Conservation (phyloP, 2,888 invertebrate species). For the Mythimna pallens region DNA sequence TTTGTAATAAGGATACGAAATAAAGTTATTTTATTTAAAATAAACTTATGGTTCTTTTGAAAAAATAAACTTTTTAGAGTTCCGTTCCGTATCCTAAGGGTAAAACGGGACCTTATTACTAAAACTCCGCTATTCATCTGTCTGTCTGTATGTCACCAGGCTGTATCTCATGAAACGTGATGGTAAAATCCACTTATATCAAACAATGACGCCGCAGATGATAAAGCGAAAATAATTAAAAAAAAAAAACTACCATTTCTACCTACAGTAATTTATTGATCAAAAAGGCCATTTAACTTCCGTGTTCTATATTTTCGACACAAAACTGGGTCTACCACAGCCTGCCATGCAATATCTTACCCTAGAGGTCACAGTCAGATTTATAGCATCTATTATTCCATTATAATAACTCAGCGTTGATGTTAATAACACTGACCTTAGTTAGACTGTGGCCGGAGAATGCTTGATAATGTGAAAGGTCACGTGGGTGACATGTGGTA, state of each 20-base stretch:
- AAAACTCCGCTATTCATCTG: too few relatives aligned
- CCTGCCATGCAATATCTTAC: slow-evolving; percentile 34
- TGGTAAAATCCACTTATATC: too few relatives aligned
- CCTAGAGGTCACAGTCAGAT: slow-evolving; percentile 57
- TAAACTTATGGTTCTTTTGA: too few relatives aligned
- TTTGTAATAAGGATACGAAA: not conserved
- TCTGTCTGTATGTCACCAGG: too few relatives aligned
- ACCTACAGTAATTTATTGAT: not conserved
- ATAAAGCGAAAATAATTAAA: too few relatives aligned
- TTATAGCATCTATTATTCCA: slow-evolving; percentile 65
- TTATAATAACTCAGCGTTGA: slow-evolving; percentile 65
- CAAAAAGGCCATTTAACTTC: not conserved
- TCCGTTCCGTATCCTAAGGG: too few relatives aligned
- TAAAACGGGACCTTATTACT: too few relatives aligned
- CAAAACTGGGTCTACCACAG: slow-evolving; percentile 12
- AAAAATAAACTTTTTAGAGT: too few relatives aligned
- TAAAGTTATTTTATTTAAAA: not conserved
- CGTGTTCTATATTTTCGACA: not conserved
- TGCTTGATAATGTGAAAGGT: slow-evolving; percentile 60
- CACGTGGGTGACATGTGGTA: slow-evolving; percentile 47
- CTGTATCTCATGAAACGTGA: too few relatives aligned
- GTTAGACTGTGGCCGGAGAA: slow-evolving; percentile 48
- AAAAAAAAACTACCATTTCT: not conserved
- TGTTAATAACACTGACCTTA: slow-evolving; percentile 64
- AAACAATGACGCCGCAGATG: too few relatives aligned